Base-by-base conservation (phyloP, 2,888 invertebrate genomes). In the Diplazon laetatorius region DNA sequence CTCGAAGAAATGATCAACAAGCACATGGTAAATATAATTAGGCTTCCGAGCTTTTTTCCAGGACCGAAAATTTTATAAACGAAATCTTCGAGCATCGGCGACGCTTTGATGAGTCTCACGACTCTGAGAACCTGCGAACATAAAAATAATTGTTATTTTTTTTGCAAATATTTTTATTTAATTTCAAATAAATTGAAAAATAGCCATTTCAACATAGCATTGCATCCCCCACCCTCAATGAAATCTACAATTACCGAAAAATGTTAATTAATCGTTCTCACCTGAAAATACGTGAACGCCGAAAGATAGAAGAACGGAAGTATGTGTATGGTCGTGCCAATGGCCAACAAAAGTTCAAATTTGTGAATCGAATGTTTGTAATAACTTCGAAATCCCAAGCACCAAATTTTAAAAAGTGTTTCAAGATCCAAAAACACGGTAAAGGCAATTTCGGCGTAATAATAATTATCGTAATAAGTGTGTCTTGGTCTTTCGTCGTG, bases 1-100 rank as follows among this genome's bases (percentile, higher is more conserved):
- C 98, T 98, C 2, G 99, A 99, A 69, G 99, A 99, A 85, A 99
- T 99, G 74, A 99, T 97, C 66, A 99, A 93, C 89, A 99, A 94
- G 91, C 99, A 99, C 97, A 99, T 98, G 52, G 99, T 99, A 91
- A 99, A 99, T 87, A 99, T 97, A 66, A 99, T 98, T n/a, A 99
- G 93, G 84, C 98, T 98, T 39, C 99, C 99, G n/a, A 99, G 93
- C 91, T 99, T 99, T 91, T 99, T 99, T 4, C 99, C 99, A 55
- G 97, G 96, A 1, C 97, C 96, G 87, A 97, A 97, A 85, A 97
- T 97, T 91, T 97, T 97, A 90, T 97, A 97, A 0, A 97, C 97
- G 91, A 99, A 99, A 83, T 99, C 99, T 91, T 99, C 99, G 59
- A 99, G 92, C 93, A 99, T 95, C 0, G 99, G 99, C 0, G 99